These are phyloP conservation scores for Drosophila seguyi DNA, from an alignment of 1,140 invertebrate species.

Conservation along the genomic window DNA sequence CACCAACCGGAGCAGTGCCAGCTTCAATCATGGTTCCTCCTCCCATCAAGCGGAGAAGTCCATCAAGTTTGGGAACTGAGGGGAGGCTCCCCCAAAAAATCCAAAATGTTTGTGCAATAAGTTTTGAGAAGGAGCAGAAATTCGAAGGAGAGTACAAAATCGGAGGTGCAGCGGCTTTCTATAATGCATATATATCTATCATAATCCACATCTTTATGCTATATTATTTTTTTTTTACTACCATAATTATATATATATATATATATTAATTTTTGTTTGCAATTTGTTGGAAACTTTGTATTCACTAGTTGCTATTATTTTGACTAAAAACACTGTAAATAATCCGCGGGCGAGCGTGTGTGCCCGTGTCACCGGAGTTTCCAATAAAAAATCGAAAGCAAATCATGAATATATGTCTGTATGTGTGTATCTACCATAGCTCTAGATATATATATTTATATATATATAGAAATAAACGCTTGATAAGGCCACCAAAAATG, in stretches of 20 bases:
- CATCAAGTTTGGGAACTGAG: constrained; percentile 80
- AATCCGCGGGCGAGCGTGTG: constrained; percentile 11
- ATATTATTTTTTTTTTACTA: constrained; percentile 41
- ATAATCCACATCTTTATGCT: constrained; percentile 23
- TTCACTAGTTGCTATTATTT: constrained; percentile 60
- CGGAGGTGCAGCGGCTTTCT: constrained; percentile 29
- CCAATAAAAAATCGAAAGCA: constrained; percentile 25
- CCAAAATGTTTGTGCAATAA: constrained; percentile 66
- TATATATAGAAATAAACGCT: constrained; percentile 23
- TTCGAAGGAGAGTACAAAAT: constrained; percentile 44
- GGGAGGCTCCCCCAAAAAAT: background rate
- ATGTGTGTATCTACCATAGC: background rate
- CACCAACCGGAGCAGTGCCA: constrained; percentile 60
- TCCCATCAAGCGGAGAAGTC: constrained; percentile 65
- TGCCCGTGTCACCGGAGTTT: constrained; percentile 10
- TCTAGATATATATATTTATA: constrained; percentile 16
- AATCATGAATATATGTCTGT: background rate
- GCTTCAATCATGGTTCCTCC: constrained; percentile 43
- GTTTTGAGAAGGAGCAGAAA: constrained; percentile 3
- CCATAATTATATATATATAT: constrained; percentile 2
- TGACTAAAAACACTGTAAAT: constrained; percentile 65
- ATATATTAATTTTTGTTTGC: constrained; percentile 42
- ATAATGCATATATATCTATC: constrained; percentile 11
- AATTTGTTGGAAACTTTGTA: constrained; percentile 46
- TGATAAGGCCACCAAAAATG: constrained; percentile 62